phyloP scores from a whole-genome alignment of 2,888 invertebrate species.

The Ophonus ardosiacus region DNA sequence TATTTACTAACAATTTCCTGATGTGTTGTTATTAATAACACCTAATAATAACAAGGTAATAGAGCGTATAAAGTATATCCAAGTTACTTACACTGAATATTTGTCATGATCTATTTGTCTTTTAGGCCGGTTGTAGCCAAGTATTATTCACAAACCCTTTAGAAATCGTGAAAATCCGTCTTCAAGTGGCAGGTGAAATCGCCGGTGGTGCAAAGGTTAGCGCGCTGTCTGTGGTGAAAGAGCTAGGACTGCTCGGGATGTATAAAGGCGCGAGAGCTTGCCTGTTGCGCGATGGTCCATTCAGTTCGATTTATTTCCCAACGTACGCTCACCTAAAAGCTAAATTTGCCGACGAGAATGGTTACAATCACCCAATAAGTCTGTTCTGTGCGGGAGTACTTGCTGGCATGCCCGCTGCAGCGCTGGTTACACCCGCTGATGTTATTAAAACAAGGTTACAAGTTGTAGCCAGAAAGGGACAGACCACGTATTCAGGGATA shows the following conservation, averaged over 20 bases:
- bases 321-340: conserved; percentile 97
- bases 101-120: conserved; percentile 13
- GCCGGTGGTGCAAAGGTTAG: conserved; percentile 90
- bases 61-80: conserved; percentile 4
- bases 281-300: conserved; percentile 95
- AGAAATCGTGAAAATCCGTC: conserved; percentile 98
- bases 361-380: conserved; percentile 94
- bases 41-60: conserved; percentile 17
- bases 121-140: conserved; percentile 92
- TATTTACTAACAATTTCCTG: background rate
- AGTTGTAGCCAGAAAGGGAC: conserved; percentile 95
- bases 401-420: conserved; percentile 97
- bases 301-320: conserved; percentile 99
- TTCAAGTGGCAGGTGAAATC: conserved; percentile 99
- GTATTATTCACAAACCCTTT: conserved; percentile 99
- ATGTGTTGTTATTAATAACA: conserved; percentile 7
- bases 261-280: conserved; percentile 98
- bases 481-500: conserved; percentile 96
- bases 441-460: conserved; percentile 97
- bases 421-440: conserved; percentile 98
- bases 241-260: conserved; percentile 95
- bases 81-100: background rate
- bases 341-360: conserved; percentile 94
- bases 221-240: conserved; percentile 93
- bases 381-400: conserved; percentile 92